Base-by-base conservation (phyloP, 2,797 vertebrate species). In the Columba guinea region DNA sequence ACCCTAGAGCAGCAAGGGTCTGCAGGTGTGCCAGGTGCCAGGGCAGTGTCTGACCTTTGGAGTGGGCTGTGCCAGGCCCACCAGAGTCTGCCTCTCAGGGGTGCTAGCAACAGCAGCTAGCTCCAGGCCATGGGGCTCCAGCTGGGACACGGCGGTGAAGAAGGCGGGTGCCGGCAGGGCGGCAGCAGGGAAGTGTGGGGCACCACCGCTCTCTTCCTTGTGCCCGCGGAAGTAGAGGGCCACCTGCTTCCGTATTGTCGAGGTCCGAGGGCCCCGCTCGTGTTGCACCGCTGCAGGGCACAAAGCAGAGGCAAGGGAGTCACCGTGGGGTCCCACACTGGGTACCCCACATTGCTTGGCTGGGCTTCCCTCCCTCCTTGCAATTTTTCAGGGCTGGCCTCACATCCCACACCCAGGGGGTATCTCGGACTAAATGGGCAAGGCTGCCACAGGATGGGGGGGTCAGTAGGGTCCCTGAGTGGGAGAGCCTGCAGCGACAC, bases 211-310 rank as follows among this genome's bases (percentile, higher is more conserved):
- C 92, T 99, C 99, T 87, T 99, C 99, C 96, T 99, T 99, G 96
- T 99, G 99, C 58, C 99, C 99, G 7, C 99, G 98, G 97, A 99
- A 99, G 97, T 99, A 99, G 34, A 99, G 98, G 68, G 99, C 99
- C 93, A 99, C 99, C 97, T 99, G 99, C 97, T 99, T 99, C 93
- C 99, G 98, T 96, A 99, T 99, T 68, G 99, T 99, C 64, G 99
- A 99, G 6, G 99, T 99, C 89, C 99, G 98, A 65, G 99, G 99
- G 0, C 99, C 99, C 95, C 99, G 98, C 96, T 99, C 99, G 9
- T 99, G 99, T 95, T 99, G 99, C 94, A 99, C 99, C 12, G 99
- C 99, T 99, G 97, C n/a, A 9, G 75, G 87, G 30, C 85, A 87
- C 53, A 88, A 71, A 79, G 62, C 46, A 94, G 65, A 79, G 41